These are phyloP conservation scores for Ametastegia equiseti DNA, from an alignment of 2,888 invertebrate genomes.

Conservation along the genomic window DNA sequence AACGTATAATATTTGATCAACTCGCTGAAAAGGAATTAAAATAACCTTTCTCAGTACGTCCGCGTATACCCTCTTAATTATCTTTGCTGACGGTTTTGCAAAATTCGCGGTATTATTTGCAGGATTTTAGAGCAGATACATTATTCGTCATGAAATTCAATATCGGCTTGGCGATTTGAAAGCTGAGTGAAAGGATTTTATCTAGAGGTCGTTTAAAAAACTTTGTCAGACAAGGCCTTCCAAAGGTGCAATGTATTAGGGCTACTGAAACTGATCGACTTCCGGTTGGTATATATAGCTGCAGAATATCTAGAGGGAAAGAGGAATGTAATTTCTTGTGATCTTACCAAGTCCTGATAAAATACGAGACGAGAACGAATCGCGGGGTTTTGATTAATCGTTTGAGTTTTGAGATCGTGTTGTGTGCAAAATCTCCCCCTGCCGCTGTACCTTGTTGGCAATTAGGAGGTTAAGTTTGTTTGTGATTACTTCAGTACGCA, in stretches of 20 bases:
- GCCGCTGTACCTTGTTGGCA: neutral
- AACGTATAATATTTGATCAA: constrained; percentile 6
- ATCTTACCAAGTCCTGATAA: constrained; percentile 11
- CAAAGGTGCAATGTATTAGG: too few relatives aligned
- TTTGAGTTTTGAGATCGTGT: constrained; percentile 36
- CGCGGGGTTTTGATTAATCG: constrained; percentile 40
- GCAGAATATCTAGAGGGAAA: too few relatives aligned
- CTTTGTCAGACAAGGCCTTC: constrained; percentile 6
- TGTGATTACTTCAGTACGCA: constrained; percentile 18
- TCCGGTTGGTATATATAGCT: too few relatives aligned
- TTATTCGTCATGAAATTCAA: constrained; percentile 19
- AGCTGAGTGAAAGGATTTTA: neutral
- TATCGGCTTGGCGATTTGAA: neutral
- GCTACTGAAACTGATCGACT: constrained; percentile 32
- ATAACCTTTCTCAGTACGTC: neutral
- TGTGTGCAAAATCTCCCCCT: constrained; percentile 24
- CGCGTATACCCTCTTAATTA: neutral
- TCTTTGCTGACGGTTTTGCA: neutral
- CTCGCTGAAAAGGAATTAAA: neutral
- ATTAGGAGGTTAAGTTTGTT: constrained; percentile 27
- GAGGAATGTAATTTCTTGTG: constrained; percentile 17
- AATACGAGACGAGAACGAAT: constrained; percentile 20
- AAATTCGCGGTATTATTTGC: neutral
- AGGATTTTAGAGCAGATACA: neutral
- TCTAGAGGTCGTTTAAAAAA: neutral